Percentiles rank a stretch among this genome's conserved stretches.
phyloP scores from a whole-genome alignment of 2,888 invertebrate genomes.

The Petrolisthes manimaculis region DNA sequence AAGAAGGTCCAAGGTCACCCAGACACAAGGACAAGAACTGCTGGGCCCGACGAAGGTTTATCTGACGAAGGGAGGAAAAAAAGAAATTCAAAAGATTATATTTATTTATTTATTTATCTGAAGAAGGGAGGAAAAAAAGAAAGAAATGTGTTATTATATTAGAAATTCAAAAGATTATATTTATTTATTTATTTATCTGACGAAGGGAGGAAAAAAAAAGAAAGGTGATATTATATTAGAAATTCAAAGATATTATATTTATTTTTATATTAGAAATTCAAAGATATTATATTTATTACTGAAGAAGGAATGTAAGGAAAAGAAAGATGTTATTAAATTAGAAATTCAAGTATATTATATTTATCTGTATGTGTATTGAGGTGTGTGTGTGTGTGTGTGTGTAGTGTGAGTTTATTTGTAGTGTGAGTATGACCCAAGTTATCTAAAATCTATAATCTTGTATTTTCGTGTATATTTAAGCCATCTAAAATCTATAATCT shows the following conservation, averaged over 20 bases:
- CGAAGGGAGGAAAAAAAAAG: not conserved
- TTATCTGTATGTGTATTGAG: not conserved
- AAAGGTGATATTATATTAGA: no score
- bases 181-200: not conserved
- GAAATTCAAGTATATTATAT: no score
- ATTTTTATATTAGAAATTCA: not conserved
- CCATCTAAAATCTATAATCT: no score
- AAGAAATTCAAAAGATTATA: not conserved
- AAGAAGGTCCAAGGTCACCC: slow-evolving; percentile 54
- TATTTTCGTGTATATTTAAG: no score
- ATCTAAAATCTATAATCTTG: no score
- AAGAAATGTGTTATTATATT: not conserved
- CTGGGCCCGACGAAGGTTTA: slow-evolving; percentile 52
- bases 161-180: not conserved
- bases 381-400: not conserved
- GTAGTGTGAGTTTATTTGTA: not conserved
- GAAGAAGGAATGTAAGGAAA: no score
- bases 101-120: no score
- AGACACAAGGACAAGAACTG: slow-evolving; percentile 59
- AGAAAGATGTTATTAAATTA: no score
- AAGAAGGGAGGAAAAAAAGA: not conserved
- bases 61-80: slow-evolving; percentile 8
- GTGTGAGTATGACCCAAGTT: no score
- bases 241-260: no score
- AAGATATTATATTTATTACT: no score